A percentile compares a stretch with the other conserved stretches of the same genome.
Conservation (phyloP, 2,113 vertebrate genomes). For the Tautogolabrus adspersus region DNA sequence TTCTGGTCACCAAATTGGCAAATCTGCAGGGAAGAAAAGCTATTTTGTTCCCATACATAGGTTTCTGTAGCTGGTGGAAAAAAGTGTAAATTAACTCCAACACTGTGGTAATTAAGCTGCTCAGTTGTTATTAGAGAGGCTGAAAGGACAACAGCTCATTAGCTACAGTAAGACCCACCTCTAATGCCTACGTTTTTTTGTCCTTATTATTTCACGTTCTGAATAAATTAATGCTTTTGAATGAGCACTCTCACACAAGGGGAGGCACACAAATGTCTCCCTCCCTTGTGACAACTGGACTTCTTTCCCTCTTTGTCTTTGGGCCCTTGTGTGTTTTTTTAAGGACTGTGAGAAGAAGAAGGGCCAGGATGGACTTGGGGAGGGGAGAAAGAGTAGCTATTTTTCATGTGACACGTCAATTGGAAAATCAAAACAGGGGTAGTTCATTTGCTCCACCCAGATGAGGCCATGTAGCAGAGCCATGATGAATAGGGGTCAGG, state of each 20-base stretch:
- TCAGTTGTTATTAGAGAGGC: constrained; percentile 60
- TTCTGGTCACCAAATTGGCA: constrained; percentile 89
- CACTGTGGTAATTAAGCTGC: constrained; percentile 80
- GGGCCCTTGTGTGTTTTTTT: constrained; percentile 44
- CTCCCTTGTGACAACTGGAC: constrained; percentile 42
- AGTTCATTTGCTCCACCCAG: constrained; percentile 93
- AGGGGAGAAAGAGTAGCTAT: constrained; percentile 54
- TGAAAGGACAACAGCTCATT: constrained; percentile 81
- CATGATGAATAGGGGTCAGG: constrained; percentile 89
- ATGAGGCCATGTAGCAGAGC: constrained; percentile 89
- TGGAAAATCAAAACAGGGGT: constrained; percentile 94
- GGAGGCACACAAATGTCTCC: constrained; percentile 50
- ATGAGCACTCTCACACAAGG: constrained; percentile 43
- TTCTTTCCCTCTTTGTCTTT: constrained; percentile 61
- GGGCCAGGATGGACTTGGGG: constrained; percentile 30
- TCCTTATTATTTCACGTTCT: constrained; percentile 33
- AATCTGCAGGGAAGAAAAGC: constrained; percentile 91
- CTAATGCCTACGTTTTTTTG: constrained; percentile 38
- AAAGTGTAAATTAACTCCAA: constrained; percentile 80
- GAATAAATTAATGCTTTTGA: constrained; percentile 67
- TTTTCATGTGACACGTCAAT: constrained; percentile 91
- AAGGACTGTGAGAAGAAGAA: constrained; percentile 63
- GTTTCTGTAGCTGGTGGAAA: constrained; percentile 81
- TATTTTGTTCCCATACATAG: constrained; percentile 89
- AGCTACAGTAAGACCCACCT: constrained; percentile 70